A percentile compares a stretch with the other conserved stretches of the same genome.
Conservation (phyloP, 2,113 vertebrate genomes). For the Benitochromis conjunctus region DNA sequence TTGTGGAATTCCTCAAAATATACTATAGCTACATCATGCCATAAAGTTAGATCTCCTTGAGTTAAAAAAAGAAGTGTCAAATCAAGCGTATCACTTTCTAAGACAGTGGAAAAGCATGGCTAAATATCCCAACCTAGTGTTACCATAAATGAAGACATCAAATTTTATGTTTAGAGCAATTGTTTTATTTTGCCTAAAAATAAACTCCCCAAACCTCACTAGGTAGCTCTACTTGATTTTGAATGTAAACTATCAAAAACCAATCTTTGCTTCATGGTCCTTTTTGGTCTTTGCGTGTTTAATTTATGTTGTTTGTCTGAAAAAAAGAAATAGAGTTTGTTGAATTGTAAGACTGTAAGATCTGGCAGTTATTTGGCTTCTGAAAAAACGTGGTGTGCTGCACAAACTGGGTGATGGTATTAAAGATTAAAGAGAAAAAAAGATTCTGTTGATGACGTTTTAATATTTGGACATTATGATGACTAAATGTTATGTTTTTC, state of each 20-base stretch:
- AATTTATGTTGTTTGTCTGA: neutral
- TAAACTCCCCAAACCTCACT: neutral
- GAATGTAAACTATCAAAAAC: too few relatives aligned
- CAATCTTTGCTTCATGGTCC: too few relatives aligned
- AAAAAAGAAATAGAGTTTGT: neutral
- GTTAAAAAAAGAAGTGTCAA: neutral
- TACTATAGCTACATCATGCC: neutral
- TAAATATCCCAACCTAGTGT: neutral
- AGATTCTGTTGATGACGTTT: neutral
- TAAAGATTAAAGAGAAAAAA: neutral
- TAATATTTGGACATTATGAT: accelerated
- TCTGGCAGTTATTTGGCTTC: neutral
- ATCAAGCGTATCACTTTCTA: neutral
- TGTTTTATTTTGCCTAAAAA: neutral
- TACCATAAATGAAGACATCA: neutral
- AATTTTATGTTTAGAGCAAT: neutral
- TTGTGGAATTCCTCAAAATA: neutral
- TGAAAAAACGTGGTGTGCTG: neutral
- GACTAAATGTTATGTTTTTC: accelerated
- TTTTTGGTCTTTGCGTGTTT: neutral
- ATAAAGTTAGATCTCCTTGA: neutral
- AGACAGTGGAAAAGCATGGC: neutral
- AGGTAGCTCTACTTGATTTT: neutral
- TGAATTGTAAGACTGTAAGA: neutral
- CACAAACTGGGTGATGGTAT: neutral